These are phyloP conservation scores for Tapirus indicus DNA, from an alignment of 2,797 vertebrate species.

Conservation along the genomic window DNA sequence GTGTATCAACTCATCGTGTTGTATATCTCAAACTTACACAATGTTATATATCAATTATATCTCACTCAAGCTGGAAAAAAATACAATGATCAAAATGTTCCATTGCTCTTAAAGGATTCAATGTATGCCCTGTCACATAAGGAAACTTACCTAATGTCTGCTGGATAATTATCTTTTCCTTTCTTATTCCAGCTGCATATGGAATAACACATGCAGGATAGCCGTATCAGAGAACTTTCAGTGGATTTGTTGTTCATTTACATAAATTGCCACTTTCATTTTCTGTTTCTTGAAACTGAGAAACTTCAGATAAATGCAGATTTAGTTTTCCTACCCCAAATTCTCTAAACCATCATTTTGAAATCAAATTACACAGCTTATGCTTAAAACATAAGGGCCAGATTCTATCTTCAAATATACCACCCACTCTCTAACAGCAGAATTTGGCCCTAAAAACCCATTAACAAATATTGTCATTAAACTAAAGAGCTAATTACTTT, in stretches of 20 bases:
- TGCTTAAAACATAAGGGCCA: conserved; percentile 75
- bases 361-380: conserved; percentile 74
- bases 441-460: conserved; percentile 78
- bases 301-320: conserved; percentile 62
- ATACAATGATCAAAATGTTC: not conserved
- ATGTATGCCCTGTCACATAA: not conserved
- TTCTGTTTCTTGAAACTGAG: conserved; percentile 60
- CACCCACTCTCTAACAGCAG: conserved; percentile 67
- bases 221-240: not conserved
- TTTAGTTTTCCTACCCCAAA: conserved; percentile 51
- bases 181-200: not conserved
- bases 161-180: not conserved
- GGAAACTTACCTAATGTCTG: not conserved
- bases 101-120: not conserved
- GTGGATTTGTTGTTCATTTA: not conserved
- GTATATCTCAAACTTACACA: not conserved
- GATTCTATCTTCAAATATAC: conserved; percentile 71
- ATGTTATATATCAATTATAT: not conserved
- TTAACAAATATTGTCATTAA: conserved; percentile 82
- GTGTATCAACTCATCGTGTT: not conserved
- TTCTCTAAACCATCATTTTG: conserved; percentile 30
- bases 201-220: not conserved
- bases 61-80: not conserved
- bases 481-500: conserved; percentile 81
- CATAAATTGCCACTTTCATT: conserved; percentile 28